Evolutionary conservation across 2,888 invertebrate genomes (phyloP).

Genomic region (Ophion slaviceki): DNA sequence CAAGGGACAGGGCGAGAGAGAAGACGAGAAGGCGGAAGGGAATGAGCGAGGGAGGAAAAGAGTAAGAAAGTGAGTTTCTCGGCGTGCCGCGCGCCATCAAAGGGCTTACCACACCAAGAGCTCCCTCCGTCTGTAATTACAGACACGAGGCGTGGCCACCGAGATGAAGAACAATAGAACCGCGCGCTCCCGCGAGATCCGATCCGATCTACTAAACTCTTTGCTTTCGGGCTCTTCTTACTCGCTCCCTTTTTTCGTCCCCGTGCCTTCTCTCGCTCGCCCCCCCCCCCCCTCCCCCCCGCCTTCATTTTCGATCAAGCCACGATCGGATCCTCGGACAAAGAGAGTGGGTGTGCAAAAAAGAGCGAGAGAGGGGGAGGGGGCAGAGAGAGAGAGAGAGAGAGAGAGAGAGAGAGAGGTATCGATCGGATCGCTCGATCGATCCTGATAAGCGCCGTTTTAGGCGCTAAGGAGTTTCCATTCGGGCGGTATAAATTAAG

Average conservation of each 20-base stretch:
- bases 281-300: constrained; percentile 28
- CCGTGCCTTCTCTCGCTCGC: constrained; percentile 15
- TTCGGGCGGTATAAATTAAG: constrained; percentile 78
- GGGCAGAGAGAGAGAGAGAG: neutral
- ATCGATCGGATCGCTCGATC: constrained; percentile 80
- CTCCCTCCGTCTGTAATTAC: constrained; percentile 81
- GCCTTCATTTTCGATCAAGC: constrained; percentile 21
- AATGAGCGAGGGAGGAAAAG: constrained; percentile 22
- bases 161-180: constrained; percentile 82
- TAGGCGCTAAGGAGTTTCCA: constrained; percentile 81
- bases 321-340: constrained; percentile 78
- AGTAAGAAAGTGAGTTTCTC: constrained; percentile 54
- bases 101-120: constrained; percentile 78
- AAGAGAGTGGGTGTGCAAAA: constrained; percentile 34
- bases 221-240: constrained; percentile 73
- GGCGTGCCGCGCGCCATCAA: constrained; percentile 79
- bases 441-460: constrained; percentile 78
- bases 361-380: neutral
- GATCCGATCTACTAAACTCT: constrained; percentile 78
- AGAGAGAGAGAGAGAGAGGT: constrained; percentile 66
- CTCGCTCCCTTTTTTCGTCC: constrained; percentile 48
- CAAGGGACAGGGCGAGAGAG: constrained; percentile 6
- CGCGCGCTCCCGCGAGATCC: constrained; percentile 78
- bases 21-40: constrained; percentile 41
- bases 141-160: constrained; percentile 82